phyloP scores from a whole-genome alignment of 2,888 invertebrate species.

The Hydrotaea diabolus region DNA sequence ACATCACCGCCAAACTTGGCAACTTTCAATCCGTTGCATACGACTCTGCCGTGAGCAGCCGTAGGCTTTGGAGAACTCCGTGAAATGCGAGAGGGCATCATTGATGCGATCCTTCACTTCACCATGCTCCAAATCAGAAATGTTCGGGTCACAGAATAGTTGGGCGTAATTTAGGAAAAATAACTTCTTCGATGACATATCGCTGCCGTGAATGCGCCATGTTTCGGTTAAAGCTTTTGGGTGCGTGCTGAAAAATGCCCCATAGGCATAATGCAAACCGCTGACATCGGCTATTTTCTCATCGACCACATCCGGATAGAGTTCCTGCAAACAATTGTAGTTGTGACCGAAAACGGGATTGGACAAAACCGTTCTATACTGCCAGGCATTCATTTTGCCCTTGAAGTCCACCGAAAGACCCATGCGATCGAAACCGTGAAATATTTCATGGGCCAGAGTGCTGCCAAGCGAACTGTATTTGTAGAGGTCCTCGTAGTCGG shows the following conservation, averaged over 20 bases:
- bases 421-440: conserved; percentile 69
- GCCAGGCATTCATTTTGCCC: conserved; percentile 27
- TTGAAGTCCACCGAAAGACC: conserved; percentile 53
- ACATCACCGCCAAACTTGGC: conserved; percentile 51
- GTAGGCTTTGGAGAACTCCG: conserved; percentile 61
- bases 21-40: conserved; percentile 45
- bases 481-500: conserved; percentile 59
- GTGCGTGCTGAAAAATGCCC: conserved; percentile 57
- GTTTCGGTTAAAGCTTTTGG: neutral
- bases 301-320: conserved; percentile 62
- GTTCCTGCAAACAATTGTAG: conserved; percentile 57
- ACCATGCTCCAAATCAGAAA: conserved; percentile 63
- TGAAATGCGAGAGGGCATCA: conserved; percentile 68
- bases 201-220: neutral
- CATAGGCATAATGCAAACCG: conserved; percentile 68
- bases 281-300: conserved; percentile 70
- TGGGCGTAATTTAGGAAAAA: conserved; percentile 70
- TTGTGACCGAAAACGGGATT: conserved; percentile 56
- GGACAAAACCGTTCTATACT: conserved; percentile 20
- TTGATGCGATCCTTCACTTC: conserved; percentile 66
- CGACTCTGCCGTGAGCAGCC: conserved; percentile 49
- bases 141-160: conserved; percentile 66
- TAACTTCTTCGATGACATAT: conserved; percentile 28
- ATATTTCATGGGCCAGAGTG: conserved; percentile 69
- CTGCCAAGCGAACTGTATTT: conserved; percentile 69